A percentile compares a stretch with the other conserved stretches of the same genome.
phyloP scores from a whole-genome alignment of 2,113 vertebrate genomes.

The Vombatus ursinus region DNA sequence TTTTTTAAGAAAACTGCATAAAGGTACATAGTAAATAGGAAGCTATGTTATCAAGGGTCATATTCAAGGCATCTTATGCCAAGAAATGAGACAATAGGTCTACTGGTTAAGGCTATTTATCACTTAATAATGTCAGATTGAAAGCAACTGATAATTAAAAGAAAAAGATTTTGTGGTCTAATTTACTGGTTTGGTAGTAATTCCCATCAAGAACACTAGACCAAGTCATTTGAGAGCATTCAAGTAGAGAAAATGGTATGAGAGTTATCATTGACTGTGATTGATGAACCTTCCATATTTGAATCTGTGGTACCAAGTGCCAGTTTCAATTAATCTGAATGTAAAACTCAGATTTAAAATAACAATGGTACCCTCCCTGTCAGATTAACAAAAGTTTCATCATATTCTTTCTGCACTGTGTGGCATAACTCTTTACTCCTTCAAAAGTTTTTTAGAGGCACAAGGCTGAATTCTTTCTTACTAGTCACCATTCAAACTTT shows the following conservation, averaged over 20 bases:
- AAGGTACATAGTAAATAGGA: not conserved
- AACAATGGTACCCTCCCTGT: not conserved
- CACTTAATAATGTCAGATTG: not conserved
- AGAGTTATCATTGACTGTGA: not conserved
- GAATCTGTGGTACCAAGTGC: not conserved
- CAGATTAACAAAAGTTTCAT: not conserved
- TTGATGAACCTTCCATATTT: not conserved
- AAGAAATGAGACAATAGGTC: not conserved
- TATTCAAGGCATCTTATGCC: not conserved
- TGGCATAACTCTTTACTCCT: not conserved
- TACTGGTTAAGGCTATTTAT: not conserved
- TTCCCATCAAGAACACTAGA: not conserved
- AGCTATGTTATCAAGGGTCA: not conserved
- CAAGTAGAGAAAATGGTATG: not conserved
- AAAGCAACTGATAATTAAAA: not conserved
- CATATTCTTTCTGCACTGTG: not conserved
- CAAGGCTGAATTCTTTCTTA: not conserved
- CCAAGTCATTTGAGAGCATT: not conserved
- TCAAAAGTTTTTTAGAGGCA: not conserved
- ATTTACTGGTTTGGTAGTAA: not conserved
- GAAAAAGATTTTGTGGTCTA: not conserved
- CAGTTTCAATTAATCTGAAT: not conserved
- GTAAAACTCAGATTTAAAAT: not conserved
- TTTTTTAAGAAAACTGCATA: not conserved
- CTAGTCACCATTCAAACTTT: not conserved